phyloP scores from a whole-genome alignment of 2,888 invertebrate genomes.

The Drosophila histrio region DNA sequence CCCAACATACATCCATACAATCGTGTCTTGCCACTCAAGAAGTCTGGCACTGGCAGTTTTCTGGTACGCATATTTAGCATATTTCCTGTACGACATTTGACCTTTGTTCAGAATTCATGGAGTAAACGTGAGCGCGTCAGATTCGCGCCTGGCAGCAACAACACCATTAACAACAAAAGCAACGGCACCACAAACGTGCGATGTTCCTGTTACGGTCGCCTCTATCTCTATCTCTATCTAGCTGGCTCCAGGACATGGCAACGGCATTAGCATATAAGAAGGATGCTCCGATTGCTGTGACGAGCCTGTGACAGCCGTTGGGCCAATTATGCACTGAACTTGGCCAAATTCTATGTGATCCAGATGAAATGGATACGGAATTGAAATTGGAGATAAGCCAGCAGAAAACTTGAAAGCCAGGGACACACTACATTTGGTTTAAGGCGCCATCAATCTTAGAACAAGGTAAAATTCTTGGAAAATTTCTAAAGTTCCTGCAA shows the following conservation, averaged over 20 bases:
- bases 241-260: slow-evolving; percentile 40
- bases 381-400: slow-evolving; percentile 5
- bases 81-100: slow-evolving; percentile 61
- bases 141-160: slow-evolving; percentile 41
- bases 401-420: not conserved
- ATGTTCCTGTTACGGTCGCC: not conserved
- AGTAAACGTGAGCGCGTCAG: slow-evolving; percentile 28
- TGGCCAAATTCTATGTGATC: slow-evolving; percentile 1
- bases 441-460: not conserved
- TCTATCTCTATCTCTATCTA: slow-evolving; percentile 20
- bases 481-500: no score
- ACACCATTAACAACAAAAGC: not conserved
- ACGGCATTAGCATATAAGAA: slow-evolving; percentile 56
- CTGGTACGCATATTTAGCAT: slow-evolving; percentile 58
- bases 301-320: slow-evolving; percentile 39
- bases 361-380: slow-evolving; percentile 29
- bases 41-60: slow-evolving; percentile 13
- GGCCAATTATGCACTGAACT: slow-evolving; percentile 51
- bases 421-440: not conserved
- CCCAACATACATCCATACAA: not conserved
- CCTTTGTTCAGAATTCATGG: slow-evolving; percentile 58
- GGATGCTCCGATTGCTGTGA: slow-evolving; percentile 38
- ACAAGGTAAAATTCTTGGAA: not conserved
- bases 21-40: slow-evolving; percentile 8
- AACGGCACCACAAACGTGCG: slow-evolving; percentile 1